Base-by-base conservation (phyloP, 2,888 invertebrate species). In the Cremastinae sp. region DNA sequence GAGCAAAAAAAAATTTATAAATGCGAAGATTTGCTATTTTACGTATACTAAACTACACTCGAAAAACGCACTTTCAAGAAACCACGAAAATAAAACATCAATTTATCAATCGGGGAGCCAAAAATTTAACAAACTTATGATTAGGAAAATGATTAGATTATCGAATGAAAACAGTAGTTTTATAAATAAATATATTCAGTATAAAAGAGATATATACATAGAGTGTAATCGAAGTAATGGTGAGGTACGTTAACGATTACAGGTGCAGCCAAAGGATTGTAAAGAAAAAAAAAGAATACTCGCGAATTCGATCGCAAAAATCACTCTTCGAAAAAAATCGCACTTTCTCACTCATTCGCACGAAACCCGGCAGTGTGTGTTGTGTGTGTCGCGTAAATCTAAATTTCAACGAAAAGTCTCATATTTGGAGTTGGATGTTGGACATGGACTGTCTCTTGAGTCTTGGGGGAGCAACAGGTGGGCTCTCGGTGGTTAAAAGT, bases 381-480 rank as follows among this genome's bases (percentile, higher is more conserved):
- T 43, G 20, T 22, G n/a, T 9, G 43, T 9, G 7, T 65, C 12
- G 14, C 28, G 28, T 12, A 58, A 51, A 59, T 49, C 20, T 45
- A 12, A 38, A 20, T 20, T 68, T 41, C 7, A 8, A 12, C 28
- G 9, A 10, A 66, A 41, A 72, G 59, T 79, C 64, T 79, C 66
- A 81, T 45, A 82, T 45, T 49, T 83, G 82, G 61, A 84, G 70
- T 59, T 84, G 83, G 10, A 79, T 58, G 53, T 71, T 80, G 43
- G 61, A 71, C 47, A 83, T 68, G 36, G 80, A 65, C 49, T 83
- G 83, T 75, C 86, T 86, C 82, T 86, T 89, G 59, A 84, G 86
- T 75, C 89, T 83, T n/a, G 89, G 89, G 10, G 89, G 88, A 58
- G 87, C 87, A 38, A 89, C 82, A n/a, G 89, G 89, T 66, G 88